Evolutionary conservation across 2,888 invertebrate species (phyloP).

Genomic region (Idaea dimidiata): DNA sequence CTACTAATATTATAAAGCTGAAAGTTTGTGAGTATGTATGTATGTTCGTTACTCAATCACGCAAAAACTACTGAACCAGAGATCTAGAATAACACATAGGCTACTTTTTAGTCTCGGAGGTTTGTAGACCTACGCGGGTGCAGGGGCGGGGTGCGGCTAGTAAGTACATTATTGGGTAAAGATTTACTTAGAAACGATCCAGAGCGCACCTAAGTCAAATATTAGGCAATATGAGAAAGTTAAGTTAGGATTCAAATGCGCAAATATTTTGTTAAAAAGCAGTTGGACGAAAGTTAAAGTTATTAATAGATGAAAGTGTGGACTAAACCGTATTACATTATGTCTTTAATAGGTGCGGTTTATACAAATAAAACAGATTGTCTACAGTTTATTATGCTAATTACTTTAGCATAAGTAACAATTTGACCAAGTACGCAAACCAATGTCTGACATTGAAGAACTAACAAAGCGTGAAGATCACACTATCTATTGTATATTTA

Average conservation of each 20-base stretch:
- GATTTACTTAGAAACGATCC: too few relatives aligned
- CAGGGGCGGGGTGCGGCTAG: too few relatives aligned
- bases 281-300: not conserved
- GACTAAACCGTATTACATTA: not conserved
- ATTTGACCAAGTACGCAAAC: not conserved
- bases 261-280: not conserved
- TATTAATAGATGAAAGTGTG: slow-evolving; percentile 1
- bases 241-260: not conserved
- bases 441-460: slow-evolving; percentile 47
- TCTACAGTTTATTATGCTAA: not conserved
- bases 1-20: too few relatives aligned
- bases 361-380: not conserved
- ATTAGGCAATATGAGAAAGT: not conserved
- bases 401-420: too few relatives aligned
- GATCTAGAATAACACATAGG: too few relatives aligned
- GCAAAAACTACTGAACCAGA: too few relatives aligned
- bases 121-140: too few relatives aligned
- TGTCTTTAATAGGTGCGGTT: not conserved
- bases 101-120: too few relatives aligned
- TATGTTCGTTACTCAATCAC: too few relatives aligned
- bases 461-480: slow-evolving; percentile 63
- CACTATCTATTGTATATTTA: slow-evolving; percentile 27
- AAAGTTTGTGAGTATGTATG: too few relatives aligned
- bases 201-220: too few relatives aligned
- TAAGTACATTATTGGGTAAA: too few relatives aligned